A percentile compares a stretch with the other conserved stretches of the same genome.
These are phyloP conservation scores for Salvelinus sp. DNA, from an alignment of 2,113 vertebrate genomes.

Conservation along the genomic window DNA sequence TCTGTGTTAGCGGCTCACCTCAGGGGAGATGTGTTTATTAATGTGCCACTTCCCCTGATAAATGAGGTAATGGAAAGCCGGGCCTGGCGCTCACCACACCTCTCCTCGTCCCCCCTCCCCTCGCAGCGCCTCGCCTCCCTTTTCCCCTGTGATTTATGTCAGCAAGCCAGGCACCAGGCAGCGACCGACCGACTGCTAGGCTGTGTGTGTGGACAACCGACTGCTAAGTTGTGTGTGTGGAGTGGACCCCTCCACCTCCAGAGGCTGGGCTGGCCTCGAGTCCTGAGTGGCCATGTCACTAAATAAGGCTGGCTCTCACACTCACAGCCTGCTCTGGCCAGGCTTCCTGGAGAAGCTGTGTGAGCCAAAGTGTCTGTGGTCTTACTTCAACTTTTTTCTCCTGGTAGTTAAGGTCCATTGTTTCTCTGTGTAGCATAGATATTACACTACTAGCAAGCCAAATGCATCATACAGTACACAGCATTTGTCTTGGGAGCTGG, in stretches of 20 bases:
- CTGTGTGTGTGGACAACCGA: background rate
- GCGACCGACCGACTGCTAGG: background rate
- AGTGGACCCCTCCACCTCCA: background rate
- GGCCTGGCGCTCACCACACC: constrained; percentile 77
- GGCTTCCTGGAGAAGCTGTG: background rate
- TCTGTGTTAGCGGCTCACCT: constrained; percentile 82
- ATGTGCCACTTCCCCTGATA: constrained; percentile 88
- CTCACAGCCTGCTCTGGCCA: background rate
- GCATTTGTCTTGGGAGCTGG: background rate
- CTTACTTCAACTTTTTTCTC: no score
- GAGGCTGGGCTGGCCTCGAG: background rate
- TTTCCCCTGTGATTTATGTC: constrained; percentile 62
- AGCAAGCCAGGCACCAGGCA: constrained; percentile 20
- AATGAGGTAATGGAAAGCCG: constrained; percentile 90
- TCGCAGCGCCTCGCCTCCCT: constrained; percentile 50
- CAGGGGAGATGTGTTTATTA: constrained; percentile 94
- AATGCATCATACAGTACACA: background rate
- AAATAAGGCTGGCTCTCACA: background rate
- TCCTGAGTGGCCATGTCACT: background rate
- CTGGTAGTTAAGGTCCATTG: no score
- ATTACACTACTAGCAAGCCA: background rate
- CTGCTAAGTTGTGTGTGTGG: background rate
- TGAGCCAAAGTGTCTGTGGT: no score
- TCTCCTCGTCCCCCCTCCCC: constrained; percentile 10
- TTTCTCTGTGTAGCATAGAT: no score